Conservation (phyloP, 2,113 vertebrate species). For the Crotalus horridus region DNA sequence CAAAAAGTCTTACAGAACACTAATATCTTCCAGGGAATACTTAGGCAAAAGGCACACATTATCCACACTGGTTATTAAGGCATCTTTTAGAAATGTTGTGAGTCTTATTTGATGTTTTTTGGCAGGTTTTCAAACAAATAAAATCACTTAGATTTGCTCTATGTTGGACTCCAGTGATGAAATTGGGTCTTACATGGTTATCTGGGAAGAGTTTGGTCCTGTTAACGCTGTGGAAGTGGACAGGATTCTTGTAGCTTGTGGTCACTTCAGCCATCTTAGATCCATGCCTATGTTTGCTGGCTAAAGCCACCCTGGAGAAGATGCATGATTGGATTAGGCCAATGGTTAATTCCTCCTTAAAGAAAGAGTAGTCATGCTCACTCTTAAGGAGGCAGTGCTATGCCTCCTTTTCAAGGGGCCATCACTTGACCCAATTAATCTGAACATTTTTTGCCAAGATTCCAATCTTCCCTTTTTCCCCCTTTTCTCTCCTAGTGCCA, state of each 20-base stretch:
- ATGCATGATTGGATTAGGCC: neutral
- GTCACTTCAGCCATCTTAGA: neutral
- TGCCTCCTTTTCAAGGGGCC: neutral
- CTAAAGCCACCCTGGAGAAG: neutral
- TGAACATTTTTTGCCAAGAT: neutral
- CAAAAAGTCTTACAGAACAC: neutral
- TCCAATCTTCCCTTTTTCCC: neutral
- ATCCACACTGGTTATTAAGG: neutral
- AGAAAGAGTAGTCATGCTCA: neutral
- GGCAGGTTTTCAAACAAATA: neutral
- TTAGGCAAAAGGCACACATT: neutral
- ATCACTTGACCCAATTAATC: neutral
- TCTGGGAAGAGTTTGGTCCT: neutral
- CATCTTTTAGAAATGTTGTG: neutral
- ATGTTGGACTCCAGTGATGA: neutral
- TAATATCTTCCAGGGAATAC: neutral
- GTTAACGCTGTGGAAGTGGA: neutral
- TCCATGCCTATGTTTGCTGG: neutral
- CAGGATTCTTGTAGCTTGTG: neutral
- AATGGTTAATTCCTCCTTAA: neutral
- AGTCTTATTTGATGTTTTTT: neutral
- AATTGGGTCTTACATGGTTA: neutral
- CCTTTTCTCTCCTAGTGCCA: neutral
- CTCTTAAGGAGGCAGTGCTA: neutral
- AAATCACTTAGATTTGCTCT: neutral